Base-by-base conservation (phyloP, 1,140 invertebrate genomes). In the Lepidurus apus region DNA sequence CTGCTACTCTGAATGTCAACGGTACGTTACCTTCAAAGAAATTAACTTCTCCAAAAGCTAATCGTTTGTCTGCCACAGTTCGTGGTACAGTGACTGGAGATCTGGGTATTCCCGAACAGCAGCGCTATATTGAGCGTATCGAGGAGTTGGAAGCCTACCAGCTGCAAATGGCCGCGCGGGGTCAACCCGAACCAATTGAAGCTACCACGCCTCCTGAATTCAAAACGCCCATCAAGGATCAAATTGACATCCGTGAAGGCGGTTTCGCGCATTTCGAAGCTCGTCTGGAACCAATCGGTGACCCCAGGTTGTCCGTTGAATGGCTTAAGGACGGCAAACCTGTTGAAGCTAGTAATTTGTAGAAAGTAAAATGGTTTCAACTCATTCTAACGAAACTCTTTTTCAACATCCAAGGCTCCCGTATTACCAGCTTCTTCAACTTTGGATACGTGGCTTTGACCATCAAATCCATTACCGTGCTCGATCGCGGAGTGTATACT, bases 371-470 rank as follows among this genome's bases (percentile, higher is more conserved):
- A 80, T 80, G 74, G 43, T 42, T 42, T 53, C 43, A 43, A 78
- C 17, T 78, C 10, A 45, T n/a, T 73, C 34, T 79, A 17, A 75
- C 21, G 7, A 53, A 8, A 74, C 45, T 47, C 34, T 34, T 44
- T 42, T 73, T 17, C 11, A 26, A 78, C 42, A 80, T 73, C n/a
- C 26, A 53, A 74, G 89, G 90, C 87, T 96, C 94, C 45, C 90
- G 96, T 84, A 97, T 95, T 76, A 97, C 95, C 79, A 93, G 93
- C 44, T 97, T 97, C 88, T 96, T 96, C 84, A 97, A 98, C 84
- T 98, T 98, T 85, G 96, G 96, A 74, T 97, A 97, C 83, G 95
- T 98, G 80, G 97, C 97, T 0, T 85, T 99, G 74, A 98, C 96
- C 17, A 95, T 99, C 79, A 96, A 98, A 84, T 93, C 94, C 80